A percentile compares a stretch with the other conserved stretches of the same genome.
Conservation (phyloP, 2,888 invertebrate species). For the Troides oblongomaculatus region DNA sequence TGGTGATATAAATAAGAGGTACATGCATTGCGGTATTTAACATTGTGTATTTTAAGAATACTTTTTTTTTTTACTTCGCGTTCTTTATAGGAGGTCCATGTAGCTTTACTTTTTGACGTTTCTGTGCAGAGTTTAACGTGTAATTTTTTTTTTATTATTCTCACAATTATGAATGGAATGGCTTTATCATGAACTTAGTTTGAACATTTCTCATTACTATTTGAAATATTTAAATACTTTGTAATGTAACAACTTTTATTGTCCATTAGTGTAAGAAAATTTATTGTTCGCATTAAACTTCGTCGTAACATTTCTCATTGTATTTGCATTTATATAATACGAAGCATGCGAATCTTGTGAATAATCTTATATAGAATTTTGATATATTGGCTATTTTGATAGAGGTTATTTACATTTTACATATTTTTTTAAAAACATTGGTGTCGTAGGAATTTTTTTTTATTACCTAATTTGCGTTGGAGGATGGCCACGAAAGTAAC, state of each 20-base stretch:
- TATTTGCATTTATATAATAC: constrained; percentile 12
- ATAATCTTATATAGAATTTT: constrained; percentile 26
- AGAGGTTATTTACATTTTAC: constrained; percentile 46
- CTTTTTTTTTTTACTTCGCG: neutral
- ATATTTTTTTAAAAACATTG: constrained; percentile 44
- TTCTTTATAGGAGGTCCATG: neutral
- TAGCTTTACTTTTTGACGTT: neutral
- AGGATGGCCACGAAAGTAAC: neutral
- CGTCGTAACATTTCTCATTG: constrained; percentile 3
- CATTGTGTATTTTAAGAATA: constrained; percentile 7
- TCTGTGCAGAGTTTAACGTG: neutral
- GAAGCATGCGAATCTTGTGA: constrained; percentile 1
- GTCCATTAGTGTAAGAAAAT: constrained; percentile 14
- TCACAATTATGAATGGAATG: neutral
- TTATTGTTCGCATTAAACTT: neutral
- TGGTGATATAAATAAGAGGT: constrained; percentile 37
- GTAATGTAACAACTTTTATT: neutral
- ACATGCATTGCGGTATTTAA: constrained; percentile 28
- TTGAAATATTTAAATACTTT: neutral
- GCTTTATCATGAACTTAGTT: neutral
- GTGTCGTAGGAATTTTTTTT: constrained; percentile 32
- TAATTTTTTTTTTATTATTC: neutral
- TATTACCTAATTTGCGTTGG: constrained; percentile 35
- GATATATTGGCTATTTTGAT: constrained; percentile 57
- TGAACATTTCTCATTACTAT: neutral